Conservation (phyloP, 1,140 invertebrate genomes). For the Cydia amplana region DNA sequence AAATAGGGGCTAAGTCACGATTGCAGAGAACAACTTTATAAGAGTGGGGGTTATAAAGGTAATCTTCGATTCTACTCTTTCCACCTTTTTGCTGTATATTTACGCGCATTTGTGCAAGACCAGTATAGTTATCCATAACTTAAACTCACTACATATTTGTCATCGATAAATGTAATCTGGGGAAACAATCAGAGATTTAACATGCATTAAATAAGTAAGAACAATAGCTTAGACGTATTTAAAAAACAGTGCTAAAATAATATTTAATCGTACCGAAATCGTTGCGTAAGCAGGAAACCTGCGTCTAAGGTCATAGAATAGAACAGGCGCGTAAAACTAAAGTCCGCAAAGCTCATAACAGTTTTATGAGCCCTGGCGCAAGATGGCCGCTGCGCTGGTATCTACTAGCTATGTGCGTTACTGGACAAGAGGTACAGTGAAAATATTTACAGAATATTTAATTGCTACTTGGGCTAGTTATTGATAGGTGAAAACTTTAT, state of each 20-base stretch:
- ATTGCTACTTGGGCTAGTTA: neutral
- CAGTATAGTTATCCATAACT: too few species aligned
- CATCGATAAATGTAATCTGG: too few species aligned
- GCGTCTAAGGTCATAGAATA: neutral
- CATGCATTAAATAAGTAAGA: too few species aligned
- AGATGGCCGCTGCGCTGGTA: constrained; percentile 6
- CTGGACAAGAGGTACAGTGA: neutral
- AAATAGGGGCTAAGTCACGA: too few species aligned
- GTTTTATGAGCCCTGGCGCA: neutral
- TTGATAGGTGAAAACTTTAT: neutral
- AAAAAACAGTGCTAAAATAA: neutral
- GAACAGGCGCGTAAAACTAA: constrained; percentile 6
- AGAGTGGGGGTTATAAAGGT: too few species aligned
- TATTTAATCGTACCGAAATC: constrained; percentile 14
- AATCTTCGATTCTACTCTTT: too few species aligned
- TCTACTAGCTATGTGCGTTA: neutral
- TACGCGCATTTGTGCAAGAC: too few species aligned
- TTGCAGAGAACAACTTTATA: too few species aligned
- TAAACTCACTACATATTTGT: too few species aligned
- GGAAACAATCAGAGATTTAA: too few species aligned
- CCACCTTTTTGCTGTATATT: too few species aligned
- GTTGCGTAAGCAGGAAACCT: neutral
- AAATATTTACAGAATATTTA: neutral
- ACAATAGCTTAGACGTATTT: too few species aligned
- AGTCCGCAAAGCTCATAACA: constrained; percentile 2